phyloP scores from a whole-genome alignment of 2,888 invertebrate genomes.

The Microctonus aethiopoides region DNA sequence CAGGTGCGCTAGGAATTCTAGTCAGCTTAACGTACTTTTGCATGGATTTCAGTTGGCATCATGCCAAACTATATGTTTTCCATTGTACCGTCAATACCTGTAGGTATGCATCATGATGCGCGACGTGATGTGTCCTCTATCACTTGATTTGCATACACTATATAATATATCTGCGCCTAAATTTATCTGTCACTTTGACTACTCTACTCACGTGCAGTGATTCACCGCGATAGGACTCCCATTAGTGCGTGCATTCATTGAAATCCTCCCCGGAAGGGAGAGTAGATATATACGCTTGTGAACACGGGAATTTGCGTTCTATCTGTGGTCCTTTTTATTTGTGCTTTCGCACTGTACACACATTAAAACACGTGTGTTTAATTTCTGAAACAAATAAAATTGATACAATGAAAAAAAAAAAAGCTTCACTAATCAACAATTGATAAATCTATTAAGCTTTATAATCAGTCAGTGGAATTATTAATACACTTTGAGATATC shows the following conservation, averaged over 20 bases:
- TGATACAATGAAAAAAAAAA: too few relatives aligned
- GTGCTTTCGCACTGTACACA: too few relatives aligned
- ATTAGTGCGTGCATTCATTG: conserved; percentile 17
- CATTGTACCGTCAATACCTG: conserved; percentile 27
- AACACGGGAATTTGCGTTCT: not conserved
- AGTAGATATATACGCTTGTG: not conserved
- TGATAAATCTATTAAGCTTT: too few relatives aligned
- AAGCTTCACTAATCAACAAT: too few relatives aligned
- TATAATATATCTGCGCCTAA: conserved; percentile 12
- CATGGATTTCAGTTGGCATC: conserved; percentile 58
- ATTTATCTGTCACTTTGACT: not conserved
- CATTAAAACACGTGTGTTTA: too few relatives aligned
- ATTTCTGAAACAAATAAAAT: too few relatives aligned
- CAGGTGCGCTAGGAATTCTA: conserved; percentile 53
- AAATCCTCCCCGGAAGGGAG: conserved; percentile 10
- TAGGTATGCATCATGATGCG: conserved; percentile 1
- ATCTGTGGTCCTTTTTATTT: not conserved
- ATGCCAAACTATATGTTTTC: conserved; percentile 56
- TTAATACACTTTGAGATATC: too few relatives aligned
- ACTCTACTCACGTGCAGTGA: not conserved
- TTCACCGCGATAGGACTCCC: not conserved
- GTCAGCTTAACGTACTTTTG: conserved; percentile 48
- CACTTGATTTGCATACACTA: not conserved
- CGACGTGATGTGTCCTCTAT: not conserved
- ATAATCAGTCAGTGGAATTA: too few relatives aligned